Conservation (phyloP, 2,797 vertebrate genomes). For the Hyperoplus immaculatus region DNA sequence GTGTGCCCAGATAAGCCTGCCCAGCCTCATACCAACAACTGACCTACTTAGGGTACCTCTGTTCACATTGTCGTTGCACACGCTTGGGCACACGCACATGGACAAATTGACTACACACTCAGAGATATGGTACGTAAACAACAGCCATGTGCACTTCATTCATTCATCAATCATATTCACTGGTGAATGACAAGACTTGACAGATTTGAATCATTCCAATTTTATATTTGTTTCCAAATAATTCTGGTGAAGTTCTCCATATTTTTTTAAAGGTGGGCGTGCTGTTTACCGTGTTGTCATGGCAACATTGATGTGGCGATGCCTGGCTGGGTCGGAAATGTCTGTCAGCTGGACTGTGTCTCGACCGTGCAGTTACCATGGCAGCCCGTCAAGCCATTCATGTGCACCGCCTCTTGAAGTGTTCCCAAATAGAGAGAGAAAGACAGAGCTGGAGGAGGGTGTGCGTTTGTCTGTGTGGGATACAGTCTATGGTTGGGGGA, state of each 20-base stretch:
- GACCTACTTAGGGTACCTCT: constrained; percentile 80
- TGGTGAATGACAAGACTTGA: neutral
- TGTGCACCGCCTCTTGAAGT: constrained; percentile 69
- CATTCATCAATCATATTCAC: neutral
- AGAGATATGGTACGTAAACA: constrained; percentile 10
- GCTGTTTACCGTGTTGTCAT: constrained; percentile 77
- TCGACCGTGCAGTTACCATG: constrained; percentile 77
- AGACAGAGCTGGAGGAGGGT: constrained; percentile 40
- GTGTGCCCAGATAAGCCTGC: constrained; percentile 75
- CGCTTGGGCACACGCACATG: constrained; percentile 43
- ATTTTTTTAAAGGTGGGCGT: constrained; percentile 39
- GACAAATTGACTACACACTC: constrained; percentile 45
- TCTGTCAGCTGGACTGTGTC: constrained; percentile 71
- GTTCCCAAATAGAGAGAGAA: constrained; percentile 59
- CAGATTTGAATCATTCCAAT: neutral
- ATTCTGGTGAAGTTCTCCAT: constrained; percentile 2
- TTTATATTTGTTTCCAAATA: neutral
- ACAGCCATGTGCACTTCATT: neutral
- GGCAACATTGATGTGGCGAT: constrained; percentile 65
- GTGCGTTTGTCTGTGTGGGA: constrained; percentile 28
- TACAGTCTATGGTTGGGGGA: constrained; percentile 6
- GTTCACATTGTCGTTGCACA: constrained; percentile 58
- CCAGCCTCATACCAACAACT: constrained; percentile 70
- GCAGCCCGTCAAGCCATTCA: constrained; percentile 77
- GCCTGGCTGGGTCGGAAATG: constrained; percentile 75